Evolutionary conservation across 2,888 invertebrate genomes (phyloP), one percentile per base, ranked within the genome.

Genomic region (Tetragnatha montana): DNA sequence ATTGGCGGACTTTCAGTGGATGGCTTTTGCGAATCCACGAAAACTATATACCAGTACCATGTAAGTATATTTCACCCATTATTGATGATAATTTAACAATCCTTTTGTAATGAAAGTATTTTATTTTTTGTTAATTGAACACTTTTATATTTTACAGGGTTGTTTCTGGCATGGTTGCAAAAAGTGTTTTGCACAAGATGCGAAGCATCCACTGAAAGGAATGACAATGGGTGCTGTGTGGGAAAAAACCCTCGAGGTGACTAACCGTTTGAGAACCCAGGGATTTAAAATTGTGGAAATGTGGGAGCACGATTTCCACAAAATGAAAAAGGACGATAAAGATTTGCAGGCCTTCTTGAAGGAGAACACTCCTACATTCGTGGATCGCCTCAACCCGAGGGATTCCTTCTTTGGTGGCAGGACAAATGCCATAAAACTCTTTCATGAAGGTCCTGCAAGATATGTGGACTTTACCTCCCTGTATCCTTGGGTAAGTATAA

Each of bases 341-440:
- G 21, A 7, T 71, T 71, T 21, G 21, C 8, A 71, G 19, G 3
- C 19, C 21, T 21, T 71, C 71, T 71, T 21, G 10, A 35, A 35
- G 35, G 35, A 35, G 1, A 0, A 71, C 6, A 7, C 21, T 1
- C 8, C 6, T 21, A 8, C 6, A 14, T 1, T n/a, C 4, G 91
- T 0, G 91, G 92, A 79, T 88, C 19, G 82, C 1, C 51, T 82
- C 0, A 82, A 82, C 50, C 82, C 82, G 0, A n/a, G 92, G 49
- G 92, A 92, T 88, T 91, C 91, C 21, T 92, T 93, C 80, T 92
- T 81, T 90, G 92, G 92, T 0, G 92, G 92, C 0, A 47, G 92
- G 35, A 92, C 92, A 4, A 92, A 92, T 83, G 91, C 92, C 10
- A 85, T 92, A 87, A 88, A 92, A 60, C 50, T 93, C 12, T 91